Base-by-base conservation (phyloP, 1,140 invertebrate species). In the Periplaneta americana region DNA sequence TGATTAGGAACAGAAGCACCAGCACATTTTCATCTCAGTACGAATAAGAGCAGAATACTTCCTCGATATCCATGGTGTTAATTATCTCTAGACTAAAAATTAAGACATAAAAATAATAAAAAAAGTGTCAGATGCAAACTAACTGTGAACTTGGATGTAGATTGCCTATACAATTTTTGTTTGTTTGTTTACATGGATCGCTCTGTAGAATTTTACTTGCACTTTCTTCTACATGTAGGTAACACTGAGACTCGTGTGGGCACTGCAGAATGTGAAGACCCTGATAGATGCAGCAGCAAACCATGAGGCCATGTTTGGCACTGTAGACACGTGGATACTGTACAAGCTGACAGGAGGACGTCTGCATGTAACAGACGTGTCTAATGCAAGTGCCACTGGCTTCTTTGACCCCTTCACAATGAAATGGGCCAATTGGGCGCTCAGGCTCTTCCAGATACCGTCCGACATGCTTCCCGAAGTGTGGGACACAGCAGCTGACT, bases 261-360 rank as follows among this genome's bases (percentile, higher is more conserved):
- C 93, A 6, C 87, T 98, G 31, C 88, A 95, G 80, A 93, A 97
- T 84, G 90, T 95, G 82, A 87, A 92, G 18, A 91, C 89, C 34
- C 87, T 97, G 11, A 91, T 91, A 84, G 86, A 92, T 36, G 93
- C 92, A 34, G 87, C 93, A 22, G 84, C 86, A 34, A 88, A 91
- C 74, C 91, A 93, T 32, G 90, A 93, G 83, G 93, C 94, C 1
- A 89, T 95, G 84, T 96, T 98, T 87, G 98, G 97, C n/a, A 96
- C 96, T 34, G 89, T 99, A 22, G 98, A 99, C 85, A 97, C 96
- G 3, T 99, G 96, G 96, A 90, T 99, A 37, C 86, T 99, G 35
- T 95, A 97, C 87, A 95, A 94, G 90, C 88, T 96, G 33, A 93
- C 93, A 32, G 91, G 90, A 79, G 90, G 91, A 1, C 88, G 89